Conservation (phyloP, 2,888 invertebrate species). For the Therioaphis trifolii region DNA sequence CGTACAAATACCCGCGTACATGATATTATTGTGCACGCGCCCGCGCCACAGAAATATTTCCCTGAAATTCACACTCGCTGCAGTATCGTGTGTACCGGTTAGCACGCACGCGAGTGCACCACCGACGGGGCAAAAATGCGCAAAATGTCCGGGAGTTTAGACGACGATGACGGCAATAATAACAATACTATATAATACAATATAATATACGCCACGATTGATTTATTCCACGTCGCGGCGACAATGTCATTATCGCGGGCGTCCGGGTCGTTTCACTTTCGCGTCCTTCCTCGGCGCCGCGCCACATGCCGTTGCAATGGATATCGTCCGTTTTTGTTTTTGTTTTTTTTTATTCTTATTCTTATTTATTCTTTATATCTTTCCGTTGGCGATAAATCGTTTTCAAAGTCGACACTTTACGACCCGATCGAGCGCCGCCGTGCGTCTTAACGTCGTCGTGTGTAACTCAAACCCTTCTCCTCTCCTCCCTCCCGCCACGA, state of each 20-base stretch:
- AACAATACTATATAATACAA: too few species aligned
- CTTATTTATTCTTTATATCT: not conserved
- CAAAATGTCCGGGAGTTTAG: too few species aligned
- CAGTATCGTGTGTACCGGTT: too few species aligned
- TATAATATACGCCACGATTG: too few species aligned
- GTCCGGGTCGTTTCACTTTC: not conserved
- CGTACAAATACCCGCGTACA: too few species aligned
- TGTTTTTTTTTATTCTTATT: too few species aligned
- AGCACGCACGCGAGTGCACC: too few species aligned
- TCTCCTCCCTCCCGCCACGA: not conserved
- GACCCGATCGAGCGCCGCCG: not conserved
- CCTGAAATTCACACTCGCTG: not conserved
- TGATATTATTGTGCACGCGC: too few species aligned
- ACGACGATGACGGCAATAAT: too few species aligned
- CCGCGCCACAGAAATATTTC: not conserved
- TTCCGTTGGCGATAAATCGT: not conserved
- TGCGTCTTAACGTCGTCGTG: conserved; percentile 2
- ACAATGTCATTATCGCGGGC: not conserved
- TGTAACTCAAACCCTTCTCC: conserved; percentile 18
- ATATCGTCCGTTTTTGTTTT: not conserved
- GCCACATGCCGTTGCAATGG: not conserved
- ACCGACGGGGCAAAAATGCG: too few species aligned
- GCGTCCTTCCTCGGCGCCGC: not conserved
- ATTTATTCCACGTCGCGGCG: too few species aligned
- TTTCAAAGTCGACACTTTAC: conserved; percentile 23